phyloP scores from a whole-genome alignment of 2,797 vertebrate species.

The Falco berigora region DNA sequence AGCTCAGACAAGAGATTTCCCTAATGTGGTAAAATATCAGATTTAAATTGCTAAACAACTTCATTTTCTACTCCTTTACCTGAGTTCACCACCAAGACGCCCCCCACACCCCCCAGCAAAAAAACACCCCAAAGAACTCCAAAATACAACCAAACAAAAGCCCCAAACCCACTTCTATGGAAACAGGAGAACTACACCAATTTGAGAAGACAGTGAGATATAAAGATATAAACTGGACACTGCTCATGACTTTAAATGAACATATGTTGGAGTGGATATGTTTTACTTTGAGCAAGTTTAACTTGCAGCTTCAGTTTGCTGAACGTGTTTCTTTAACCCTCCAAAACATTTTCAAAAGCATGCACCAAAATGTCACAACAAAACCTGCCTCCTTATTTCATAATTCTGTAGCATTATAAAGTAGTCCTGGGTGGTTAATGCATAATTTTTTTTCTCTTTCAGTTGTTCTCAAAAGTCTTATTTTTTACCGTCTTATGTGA shows the following conservation, averaged over 20 bases:
- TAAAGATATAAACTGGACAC: background rate
- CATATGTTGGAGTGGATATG: background rate
- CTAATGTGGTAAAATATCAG: background rate
- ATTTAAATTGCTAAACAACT: background rate
- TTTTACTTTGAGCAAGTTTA: background rate
- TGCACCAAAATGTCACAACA: background rate
- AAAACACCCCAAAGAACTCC: background rate
- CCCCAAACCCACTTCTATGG: background rate
- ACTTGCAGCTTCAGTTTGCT: background rate
- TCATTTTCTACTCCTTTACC: background rate
- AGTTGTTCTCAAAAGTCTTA: background rate
- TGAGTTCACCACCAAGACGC: background rate
- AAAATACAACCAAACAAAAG: background rate
- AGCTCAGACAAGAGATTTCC: background rate
- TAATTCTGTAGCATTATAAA: background rate
- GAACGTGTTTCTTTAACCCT: background rate
- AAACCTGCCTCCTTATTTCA: background rate
- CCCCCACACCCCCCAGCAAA: accelerated
- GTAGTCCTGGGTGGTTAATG: background rate
- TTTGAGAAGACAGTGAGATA: background rate
- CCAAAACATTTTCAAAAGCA: background rate
- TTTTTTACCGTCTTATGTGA: background rate
- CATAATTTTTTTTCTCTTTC: background rate
- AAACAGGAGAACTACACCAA: background rate
- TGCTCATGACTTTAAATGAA: background rate